Base-by-base conservation (phyloP, 2,797 vertebrate species). In the Takifugu rubripes region DNA sequence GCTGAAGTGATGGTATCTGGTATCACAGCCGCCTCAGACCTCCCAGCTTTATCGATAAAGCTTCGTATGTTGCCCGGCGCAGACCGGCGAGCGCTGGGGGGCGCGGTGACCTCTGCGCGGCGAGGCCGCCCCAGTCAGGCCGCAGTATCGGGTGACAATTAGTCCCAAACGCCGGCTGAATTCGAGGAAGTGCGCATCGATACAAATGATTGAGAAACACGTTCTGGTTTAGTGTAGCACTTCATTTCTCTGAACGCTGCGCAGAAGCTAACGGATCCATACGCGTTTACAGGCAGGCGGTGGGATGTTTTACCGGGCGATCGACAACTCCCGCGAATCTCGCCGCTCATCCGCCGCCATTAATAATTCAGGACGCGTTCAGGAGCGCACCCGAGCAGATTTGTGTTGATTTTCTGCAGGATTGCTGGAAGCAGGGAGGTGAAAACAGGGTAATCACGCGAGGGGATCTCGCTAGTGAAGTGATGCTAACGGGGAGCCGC, bases 81-180 rank as follows among this genome's bases (percentile, higher is more conserved):
- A 64, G 56, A 75, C 74, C 51, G 64, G 63, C 72, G 51, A 78
- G 8, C 81, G 8, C 81, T 77, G 27, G 25, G 73, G 58, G 52
- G 58, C 68, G 72, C 65, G 16, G 68, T 81, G 80, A 86, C 82
- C 83, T 87, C 80, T 83, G 79, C 74, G 53, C 56, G 16, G 61
- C 46, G 26, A 31, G 24, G 10, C 44, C 45, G 63, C 72, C 66
- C 1, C 64, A 44, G 57, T 31, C 11, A 55, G 62, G 52, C 66
- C 4, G 43, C 63, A 72, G 75, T 82, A 85, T 84, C 78, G n/a
- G 68, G 58, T 84, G 74, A 87, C 84, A 86, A 87, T 86, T 83
- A 82, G 84, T 65, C 68, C 80, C 78, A 75, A 76, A 73, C 48
- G 66, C 58, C 42, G 59, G 74, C 75, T 57, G 81, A 79, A 85